Evolutionary conservation across 2,888 invertebrate species (phyloP).

Genomic region (Eugnorisma glareosa): DNA sequence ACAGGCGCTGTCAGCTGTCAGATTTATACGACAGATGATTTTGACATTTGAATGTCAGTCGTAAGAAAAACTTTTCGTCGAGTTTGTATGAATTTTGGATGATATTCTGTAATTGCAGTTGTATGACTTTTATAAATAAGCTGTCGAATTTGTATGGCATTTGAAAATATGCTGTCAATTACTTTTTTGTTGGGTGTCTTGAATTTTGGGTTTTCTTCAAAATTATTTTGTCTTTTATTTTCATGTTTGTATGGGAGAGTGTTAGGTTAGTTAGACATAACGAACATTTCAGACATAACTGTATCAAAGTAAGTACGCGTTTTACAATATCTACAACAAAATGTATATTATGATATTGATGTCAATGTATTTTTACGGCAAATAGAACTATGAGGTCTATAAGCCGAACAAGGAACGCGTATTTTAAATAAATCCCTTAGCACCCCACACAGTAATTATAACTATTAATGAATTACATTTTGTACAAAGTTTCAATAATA

Average conservation of each 20-base stretch:
- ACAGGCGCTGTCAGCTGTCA: conserved; percentile 26
- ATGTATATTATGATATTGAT: conserved; percentile 46
- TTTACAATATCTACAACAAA: conserved; percentile 36
- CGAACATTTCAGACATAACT: conserved; percentile 11
- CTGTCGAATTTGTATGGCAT: conserved; percentile 23
- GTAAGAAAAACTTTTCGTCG: conserved; percentile 9
- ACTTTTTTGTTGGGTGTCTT: conserved; percentile 27
- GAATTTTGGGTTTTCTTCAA: conserved; percentile 23
- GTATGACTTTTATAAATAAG: conserved; percentile 27
- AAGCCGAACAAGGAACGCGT: conserved; percentile 14
- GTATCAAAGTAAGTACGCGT: conserved; percentile 36
- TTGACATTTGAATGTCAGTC: conserved; percentile 24
- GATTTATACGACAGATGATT: conserved; percentile 26
- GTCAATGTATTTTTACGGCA: conserved; percentile 45
- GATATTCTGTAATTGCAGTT: conserved; percentile 21
- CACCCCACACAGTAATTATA: conserved; percentile 23
- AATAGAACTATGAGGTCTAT: conserved; percentile 58
- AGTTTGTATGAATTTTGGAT: conserved; percentile 24
- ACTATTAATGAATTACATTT: conserved; percentile 38
- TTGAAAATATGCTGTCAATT: conserved; percentile 34
- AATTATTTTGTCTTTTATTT: not conserved
- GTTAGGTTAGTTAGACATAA: conserved; percentile 45
- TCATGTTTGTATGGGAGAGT: conserved; percentile 32
- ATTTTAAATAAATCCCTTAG: conserved; percentile 10
- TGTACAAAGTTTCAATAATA: conserved; percentile 54